phyloP scores from a whole-genome alignment of 2,113 vertebrate genomes.

The Phoxinus phoxinus region DNA sequence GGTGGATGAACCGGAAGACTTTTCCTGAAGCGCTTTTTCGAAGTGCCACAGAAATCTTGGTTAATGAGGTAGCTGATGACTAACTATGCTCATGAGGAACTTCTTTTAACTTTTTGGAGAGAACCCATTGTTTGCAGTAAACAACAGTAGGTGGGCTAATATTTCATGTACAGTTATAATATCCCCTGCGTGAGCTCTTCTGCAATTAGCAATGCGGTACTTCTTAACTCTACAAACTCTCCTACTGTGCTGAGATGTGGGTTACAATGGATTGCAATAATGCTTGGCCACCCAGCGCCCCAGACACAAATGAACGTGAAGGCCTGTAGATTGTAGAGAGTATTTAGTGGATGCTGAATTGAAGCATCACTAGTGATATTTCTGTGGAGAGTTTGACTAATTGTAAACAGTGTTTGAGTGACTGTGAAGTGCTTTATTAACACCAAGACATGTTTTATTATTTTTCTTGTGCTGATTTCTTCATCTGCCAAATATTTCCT shows the following conservation, averaged over 20 bases:
- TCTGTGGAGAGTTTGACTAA: background rate
- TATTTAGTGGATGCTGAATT: conserved; percentile 1
- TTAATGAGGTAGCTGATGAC: background rate
- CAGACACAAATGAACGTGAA: conserved; percentile 40
- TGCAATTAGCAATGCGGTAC: conserved; percentile 61
- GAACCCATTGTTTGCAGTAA: conserved; percentile 13
- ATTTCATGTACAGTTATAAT: conserved; percentile 47
- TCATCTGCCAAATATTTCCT: background rate
- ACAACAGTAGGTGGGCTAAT: conserved; percentile 30
- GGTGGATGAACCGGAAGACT: background rate
- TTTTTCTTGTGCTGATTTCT: background rate
- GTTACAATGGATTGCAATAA: conserved; percentile 53
- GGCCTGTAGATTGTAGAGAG: conserved; percentile 11
- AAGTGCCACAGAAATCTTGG: conserved; percentile 10
- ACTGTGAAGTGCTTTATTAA: conserved; percentile 11
- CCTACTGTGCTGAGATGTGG: conserved; percentile 6
- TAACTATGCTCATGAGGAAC: conserved; percentile 23
- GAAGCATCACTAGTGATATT: conserved; percentile 47
- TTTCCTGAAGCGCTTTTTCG: conserved; percentile 2
- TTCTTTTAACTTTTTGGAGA: conserved; percentile 22
- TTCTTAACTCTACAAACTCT: conserved; percentile 58
- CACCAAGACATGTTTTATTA: background rate
- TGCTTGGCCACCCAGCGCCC: conserved; percentile 34
- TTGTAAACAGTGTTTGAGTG: background rate
- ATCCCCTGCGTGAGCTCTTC: conserved; percentile 55